Conservation (phyloP, 2,113 vertebrate genomes). For the Nymphicus hollandicus region DNA sequence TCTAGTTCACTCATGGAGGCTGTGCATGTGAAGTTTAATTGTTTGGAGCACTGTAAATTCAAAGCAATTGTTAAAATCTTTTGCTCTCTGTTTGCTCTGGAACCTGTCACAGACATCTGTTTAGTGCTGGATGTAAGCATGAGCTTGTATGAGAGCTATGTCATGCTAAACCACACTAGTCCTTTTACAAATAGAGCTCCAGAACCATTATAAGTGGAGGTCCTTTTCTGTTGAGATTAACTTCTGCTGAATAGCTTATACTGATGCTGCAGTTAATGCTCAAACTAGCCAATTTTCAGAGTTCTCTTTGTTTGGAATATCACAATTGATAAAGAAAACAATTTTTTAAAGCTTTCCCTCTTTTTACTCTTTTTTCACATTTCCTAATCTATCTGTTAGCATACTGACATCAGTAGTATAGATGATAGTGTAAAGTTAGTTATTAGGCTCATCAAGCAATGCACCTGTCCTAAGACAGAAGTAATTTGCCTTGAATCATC, state of each 20-base stretch:
- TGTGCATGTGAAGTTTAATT: background rate
- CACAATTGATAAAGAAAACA: background rate
- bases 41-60: background rate
- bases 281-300: background rate
- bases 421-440: background rate
- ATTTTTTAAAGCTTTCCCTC: background rate
- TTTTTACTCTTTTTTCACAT: background rate
- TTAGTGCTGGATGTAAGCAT: background rate
- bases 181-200: background rate
- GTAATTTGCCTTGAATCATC: background rate
- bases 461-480: background rate
- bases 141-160: background rate
- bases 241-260: background rate
- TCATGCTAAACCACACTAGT: background rate
- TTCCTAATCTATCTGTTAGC: background rate
- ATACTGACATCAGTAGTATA: background rate
- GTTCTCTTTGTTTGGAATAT: background rate
- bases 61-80: background rate
- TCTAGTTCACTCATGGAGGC: background rate
- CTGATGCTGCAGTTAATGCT: background rate
- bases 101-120: background rate
- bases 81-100: background rate
- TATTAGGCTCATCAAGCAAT: background rate
- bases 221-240: background rate
- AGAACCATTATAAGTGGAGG: background rate